These are phyloP conservation scores for Hephaestus fuliginosus DNA, from an alignment of 2,797 vertebrate species.

Conservation along the genomic window DNA sequence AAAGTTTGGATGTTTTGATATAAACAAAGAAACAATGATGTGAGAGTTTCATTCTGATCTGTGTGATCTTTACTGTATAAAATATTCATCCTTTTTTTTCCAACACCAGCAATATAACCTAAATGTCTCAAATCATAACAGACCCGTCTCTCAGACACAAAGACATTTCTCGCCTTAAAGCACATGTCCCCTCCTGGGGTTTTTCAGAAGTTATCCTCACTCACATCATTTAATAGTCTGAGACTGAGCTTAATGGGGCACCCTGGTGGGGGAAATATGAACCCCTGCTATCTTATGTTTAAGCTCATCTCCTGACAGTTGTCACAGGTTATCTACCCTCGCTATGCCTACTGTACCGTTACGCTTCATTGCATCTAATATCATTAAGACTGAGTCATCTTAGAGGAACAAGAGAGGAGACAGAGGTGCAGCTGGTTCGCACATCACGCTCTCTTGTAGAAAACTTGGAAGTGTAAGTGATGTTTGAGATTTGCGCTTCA, in stretches of 20 bases:
- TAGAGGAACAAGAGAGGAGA: neutral
- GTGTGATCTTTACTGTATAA: neutral
- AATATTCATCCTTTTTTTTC: neutral
- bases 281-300: conserved; percentile 23
- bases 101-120: neutral
- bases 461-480: conserved; percentile 20
- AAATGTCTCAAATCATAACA: conserved; percentile 1
- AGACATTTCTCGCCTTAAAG: neutral
- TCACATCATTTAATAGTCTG: conserved; percentile 31
- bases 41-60: neutral
- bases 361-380: neutral
- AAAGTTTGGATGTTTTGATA: conserved; percentile 17
- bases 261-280: conserved; percentile 36
- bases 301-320: conserved; percentile 33
- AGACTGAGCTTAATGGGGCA: conserved; percentile 44
- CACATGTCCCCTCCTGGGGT: neutral
- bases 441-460: neutral
- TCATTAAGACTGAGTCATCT: neutral
- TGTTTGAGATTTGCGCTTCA: conserved; percentile 34
- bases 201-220: conserved; percentile 24
- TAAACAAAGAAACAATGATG: conserved; percentile 1
- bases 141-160: neutral
- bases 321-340: conserved; percentile 12
- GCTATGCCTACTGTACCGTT: conserved; percentile 2
- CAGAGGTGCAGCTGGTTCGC: neutral